These are phyloP conservation scores for Geococcyx californianus DNA, from an alignment of 2,113 vertebrate genomes.

Conservation along the genomic window DNA sequence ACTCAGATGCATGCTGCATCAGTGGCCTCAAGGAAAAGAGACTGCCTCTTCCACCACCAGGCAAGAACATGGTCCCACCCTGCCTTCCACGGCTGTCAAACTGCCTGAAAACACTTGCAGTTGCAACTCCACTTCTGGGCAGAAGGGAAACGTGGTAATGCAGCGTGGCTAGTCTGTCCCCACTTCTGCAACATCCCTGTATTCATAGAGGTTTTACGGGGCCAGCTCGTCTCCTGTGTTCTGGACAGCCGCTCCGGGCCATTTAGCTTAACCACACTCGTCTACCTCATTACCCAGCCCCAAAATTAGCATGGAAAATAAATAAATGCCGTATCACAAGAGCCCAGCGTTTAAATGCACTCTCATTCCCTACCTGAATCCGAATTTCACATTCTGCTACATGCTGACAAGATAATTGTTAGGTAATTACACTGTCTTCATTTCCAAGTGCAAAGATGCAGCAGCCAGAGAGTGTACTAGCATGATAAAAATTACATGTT, in stretches of 20 bases:
- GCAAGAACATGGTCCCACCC: neutral
- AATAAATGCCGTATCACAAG: neutral
- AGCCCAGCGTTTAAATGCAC: neutral
- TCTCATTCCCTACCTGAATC: neutral
- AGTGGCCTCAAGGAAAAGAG: neutral
- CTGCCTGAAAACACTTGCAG: neutral
- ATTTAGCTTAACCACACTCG: neutral
- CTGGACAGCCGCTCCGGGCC: neutral
- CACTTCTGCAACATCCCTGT: accelerated
- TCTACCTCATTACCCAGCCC: neutral
- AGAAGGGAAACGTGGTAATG: neutral
- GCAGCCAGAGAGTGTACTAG: conserved; percentile 32
- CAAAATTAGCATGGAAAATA: neutral
- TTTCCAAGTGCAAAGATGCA: conserved; percentile 41
- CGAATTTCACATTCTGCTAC: neutral
- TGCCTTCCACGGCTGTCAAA: neutral
- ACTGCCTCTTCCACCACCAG: neutral
- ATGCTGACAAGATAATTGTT: conserved; percentile 68
- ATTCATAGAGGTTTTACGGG: accelerated
- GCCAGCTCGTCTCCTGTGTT: neutral
- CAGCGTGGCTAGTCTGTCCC: neutral
- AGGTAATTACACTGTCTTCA: conserved; percentile 62
- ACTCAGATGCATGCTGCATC: neutral
- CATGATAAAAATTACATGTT: conserved; percentile 29
- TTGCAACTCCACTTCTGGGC: neutral